Conservation (phyloP, 1,140 invertebrate species). For the Tribolium castaneum region DNA sequence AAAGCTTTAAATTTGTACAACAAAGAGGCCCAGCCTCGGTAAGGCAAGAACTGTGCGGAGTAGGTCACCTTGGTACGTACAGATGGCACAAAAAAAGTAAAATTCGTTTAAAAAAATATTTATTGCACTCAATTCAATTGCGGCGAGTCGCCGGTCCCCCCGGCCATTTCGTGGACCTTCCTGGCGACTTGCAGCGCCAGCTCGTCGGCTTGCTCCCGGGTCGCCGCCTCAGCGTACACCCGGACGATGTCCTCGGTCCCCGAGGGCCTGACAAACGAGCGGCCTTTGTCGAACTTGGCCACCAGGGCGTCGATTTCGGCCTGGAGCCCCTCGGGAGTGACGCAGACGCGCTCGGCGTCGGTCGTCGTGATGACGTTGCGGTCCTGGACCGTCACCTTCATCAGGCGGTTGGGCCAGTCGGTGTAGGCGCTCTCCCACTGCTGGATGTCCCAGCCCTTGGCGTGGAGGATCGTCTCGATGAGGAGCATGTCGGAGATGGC, state of each 20-base stretch:
- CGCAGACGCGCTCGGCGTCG: constrained; percentile 86
- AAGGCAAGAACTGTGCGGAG: constrained; percentile 26
- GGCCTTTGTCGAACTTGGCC: constrained; percentile 74
- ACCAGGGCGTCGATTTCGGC: constrained; percentile 81
- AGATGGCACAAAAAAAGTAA: constrained; percentile 19
- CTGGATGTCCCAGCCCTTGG: constrained; percentile 79
- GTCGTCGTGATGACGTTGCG: constrained; percentile 85
- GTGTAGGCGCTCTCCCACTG: constrained; percentile 86
- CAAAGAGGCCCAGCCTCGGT: constrained; percentile 17
- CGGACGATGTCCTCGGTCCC: constrained; percentile 98
- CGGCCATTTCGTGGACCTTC: constrained; percentile 81
- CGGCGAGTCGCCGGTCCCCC: constrained; percentile 74
- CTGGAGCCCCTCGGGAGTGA: constrained; percentile 86
- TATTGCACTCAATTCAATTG: constrained; percentile 40
- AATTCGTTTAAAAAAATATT: constrained; percentile 22
- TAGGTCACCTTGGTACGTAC: background rate
- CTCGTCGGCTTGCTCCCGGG: constrained; percentile 76
- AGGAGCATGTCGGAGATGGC: constrained; percentile 95
- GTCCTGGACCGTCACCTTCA: constrained; percentile 91
- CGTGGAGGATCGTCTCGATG: constrained; percentile 90
- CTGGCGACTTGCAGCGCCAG: constrained; percentile 81
- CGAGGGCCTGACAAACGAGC: constrained; percentile 94
- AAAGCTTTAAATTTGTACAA: constrained; percentile 18
- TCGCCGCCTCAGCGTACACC: constrained; percentile 95
- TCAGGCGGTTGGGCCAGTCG: constrained; percentile 89